Percentiles rank a stretch among this genome's conserved stretches.
Conservation (phyloP, 2,888 invertebrate genomes). For the Amphipoea oculea region DNA sequence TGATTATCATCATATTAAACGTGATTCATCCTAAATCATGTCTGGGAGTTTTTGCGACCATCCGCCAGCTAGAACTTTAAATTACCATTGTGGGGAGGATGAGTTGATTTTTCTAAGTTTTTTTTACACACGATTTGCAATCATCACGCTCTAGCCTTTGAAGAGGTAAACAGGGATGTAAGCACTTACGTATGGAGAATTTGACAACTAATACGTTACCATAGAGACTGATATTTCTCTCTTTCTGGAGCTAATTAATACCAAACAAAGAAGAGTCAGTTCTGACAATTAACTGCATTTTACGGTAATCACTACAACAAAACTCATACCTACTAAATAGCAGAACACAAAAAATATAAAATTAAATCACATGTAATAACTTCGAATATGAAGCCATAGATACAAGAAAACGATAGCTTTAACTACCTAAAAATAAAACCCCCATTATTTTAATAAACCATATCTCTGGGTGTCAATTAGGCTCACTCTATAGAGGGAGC, state of each 20-base stretch:
- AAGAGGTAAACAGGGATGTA: not conserved
- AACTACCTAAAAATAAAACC: constrained; percentile 78
- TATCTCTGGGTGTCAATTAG: constrained; percentile 88
- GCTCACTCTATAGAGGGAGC: constrained; percentile 80
- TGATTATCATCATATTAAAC: constrained; percentile 85
- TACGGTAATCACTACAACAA: not conserved
- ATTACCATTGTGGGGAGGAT: constrained; percentile 25
- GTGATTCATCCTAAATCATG: constrained; percentile 83
- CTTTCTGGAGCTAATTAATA: constrained; percentile 12
- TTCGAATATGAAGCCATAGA: constrained; percentile 50
- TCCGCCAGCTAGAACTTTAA: constrained; percentile 36
- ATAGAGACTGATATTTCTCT: too few relatives aligned
- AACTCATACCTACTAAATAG: constrained; percentile 13
- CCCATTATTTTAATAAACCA: constrained; percentile 86
- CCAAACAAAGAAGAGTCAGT: not conserved
- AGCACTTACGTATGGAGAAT: not conserved
- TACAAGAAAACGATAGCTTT: constrained; percentile 50
- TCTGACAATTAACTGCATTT: not conserved
- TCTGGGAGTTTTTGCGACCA: constrained; percentile 66
- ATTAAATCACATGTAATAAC: constrained; percentile 55
- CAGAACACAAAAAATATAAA: constrained; percentile 28
- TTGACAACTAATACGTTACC: not conserved
- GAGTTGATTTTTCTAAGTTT: constrained; percentile 24
- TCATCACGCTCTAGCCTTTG: not conserved
- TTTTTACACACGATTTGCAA: constrained; percentile 1